Percentiles rank a stretch among this genome's conserved stretches.
phyloP scores from a whole-genome alignment of 2,888 invertebrate genomes.

The Synergus umbraculus region DNA sequence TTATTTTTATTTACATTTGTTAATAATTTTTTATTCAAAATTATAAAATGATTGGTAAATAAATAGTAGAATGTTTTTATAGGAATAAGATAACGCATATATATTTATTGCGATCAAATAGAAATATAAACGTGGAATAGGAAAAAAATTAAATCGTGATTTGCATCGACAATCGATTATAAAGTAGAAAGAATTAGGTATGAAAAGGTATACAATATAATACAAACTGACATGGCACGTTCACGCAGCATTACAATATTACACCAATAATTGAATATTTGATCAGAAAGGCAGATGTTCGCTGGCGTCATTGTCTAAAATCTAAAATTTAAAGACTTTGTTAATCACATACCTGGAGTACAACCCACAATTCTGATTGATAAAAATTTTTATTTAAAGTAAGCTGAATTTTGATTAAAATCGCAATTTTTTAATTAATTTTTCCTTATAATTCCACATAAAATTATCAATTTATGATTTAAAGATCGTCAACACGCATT shows the following conservation, averaged over 20 bases:
- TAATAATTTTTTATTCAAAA: neutral
- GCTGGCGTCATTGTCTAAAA: constrained; percentile 28
- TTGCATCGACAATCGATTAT: neutral
- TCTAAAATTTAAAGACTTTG: neutral
- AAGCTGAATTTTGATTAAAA: constrained; percentile 3
- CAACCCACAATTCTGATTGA: neutral
- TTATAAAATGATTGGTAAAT: constrained; percentile 8
- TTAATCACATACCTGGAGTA: neutral
- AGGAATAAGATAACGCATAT: constrained; percentile 35
- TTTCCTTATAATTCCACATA: neutral
- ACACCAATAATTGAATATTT: constrained; percentile 12
- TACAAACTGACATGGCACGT: constrained; percentile 35
- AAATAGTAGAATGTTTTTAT: constrained; percentile 17
- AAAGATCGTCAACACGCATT: constrained; percentile 1
- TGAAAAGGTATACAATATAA: constrained; percentile 35
- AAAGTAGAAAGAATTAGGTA: constrained; percentile 17
- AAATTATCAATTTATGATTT: neutral
- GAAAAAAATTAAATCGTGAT: constrained; percentile 25
- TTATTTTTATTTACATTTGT: neutral
- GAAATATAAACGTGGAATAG: constrained; percentile 31
- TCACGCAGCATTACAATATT: constrained; percentile 30
- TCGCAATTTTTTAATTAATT: constrained; percentile 21
- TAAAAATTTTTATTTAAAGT: neutral
- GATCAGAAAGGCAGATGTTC: constrained; percentile 34
- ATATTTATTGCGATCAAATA: constrained; percentile 32